Evolutionary conservation across 2,113 vertebrate species (phyloP).

Genomic region (Polypterus bichir): DNA sequence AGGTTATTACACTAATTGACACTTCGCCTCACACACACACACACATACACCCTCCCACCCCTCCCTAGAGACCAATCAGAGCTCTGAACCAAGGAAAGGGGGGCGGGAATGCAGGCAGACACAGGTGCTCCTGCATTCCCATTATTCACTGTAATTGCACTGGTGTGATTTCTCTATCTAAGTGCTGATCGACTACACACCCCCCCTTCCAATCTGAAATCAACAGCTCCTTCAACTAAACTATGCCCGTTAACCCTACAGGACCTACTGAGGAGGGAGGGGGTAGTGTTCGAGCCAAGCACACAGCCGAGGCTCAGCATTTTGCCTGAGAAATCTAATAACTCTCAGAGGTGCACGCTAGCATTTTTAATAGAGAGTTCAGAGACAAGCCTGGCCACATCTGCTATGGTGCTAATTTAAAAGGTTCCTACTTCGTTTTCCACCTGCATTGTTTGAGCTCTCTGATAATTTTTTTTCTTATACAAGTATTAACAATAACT

Average conservation of each 20-base stretch:
- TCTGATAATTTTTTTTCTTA: no score
- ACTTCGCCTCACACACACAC: conserved; percentile 39
- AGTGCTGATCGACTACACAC: conserved; percentile 39
- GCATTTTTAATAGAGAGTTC: conserved; percentile 41
- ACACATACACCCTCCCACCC: conserved; percentile 31
- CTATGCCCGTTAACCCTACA: conserved; percentile 54
- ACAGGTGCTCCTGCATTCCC: conserved; percentile 54
- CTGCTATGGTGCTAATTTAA: not conserved
- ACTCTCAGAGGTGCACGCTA: conserved; percentile 41
- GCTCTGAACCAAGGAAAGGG: conserved; percentile 14
- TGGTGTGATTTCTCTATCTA: conserved; percentile 52
- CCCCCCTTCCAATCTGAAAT: conserved; percentile 20
- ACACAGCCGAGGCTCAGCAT: conserved; percentile 38
- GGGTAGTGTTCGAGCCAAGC: conserved; percentile 47
- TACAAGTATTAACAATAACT: no score
- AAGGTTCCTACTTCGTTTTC: no score
- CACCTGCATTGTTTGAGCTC: no score
- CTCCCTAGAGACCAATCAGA: conserved; percentile 58
- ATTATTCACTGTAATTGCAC: conserved; percentile 55
- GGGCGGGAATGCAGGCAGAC: conserved; percentile 36
- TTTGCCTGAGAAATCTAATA: conserved; percentile 49
- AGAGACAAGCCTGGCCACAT: conserved; percentile 27
- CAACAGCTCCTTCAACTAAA: conserved; percentile 9
- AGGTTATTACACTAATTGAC: conserved; percentile 66
- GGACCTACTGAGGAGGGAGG: conserved; percentile 40